These are phyloP conservation scores for Zootoca vivipara DNA, from an alignment of 2,113 vertebrate genomes.

Conservation along the genomic window DNA sequence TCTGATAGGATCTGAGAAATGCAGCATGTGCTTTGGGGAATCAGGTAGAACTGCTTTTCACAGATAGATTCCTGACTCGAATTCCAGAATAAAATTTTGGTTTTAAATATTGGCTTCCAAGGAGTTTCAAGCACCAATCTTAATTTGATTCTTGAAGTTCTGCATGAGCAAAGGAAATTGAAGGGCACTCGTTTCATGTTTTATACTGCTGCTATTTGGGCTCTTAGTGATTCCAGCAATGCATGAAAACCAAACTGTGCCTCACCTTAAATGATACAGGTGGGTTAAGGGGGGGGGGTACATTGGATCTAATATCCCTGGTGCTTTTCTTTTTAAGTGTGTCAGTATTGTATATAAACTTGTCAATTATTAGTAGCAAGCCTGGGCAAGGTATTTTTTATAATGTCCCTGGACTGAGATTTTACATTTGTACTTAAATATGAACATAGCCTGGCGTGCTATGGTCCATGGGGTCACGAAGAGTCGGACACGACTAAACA, in stretches of 20 bases:
- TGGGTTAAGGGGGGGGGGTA: too few species aligned
- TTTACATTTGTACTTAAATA: too few species aligned
- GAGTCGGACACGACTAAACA: too few species aligned
- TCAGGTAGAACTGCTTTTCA: slow-evolving; percentile 41
- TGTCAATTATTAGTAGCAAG: too few species aligned
- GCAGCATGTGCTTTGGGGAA: slow-evolving; percentile 34
- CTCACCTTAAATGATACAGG: background rate
- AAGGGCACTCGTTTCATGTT: slow-evolving; percentile 8
- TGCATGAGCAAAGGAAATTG: background rate
- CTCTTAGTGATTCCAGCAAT: slow-evolving; percentile 14
- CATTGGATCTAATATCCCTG: too few species aligned
- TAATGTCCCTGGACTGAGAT: too few species aligned
- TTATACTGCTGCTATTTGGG: background rate
- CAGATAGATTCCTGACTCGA: slow-evolving; percentile 57
- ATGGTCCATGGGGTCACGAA: too few species aligned
- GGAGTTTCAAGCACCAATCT: background rate
- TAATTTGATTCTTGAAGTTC: background rate
- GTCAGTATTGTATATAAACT: too few species aligned
- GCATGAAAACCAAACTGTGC: too few species aligned
- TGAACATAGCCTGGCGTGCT: too few species aligned
- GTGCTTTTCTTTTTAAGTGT: too few species aligned
- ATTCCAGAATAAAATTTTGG: slow-evolving; percentile 43
- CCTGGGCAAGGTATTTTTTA: too few species aligned
- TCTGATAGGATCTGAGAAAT: slow-evolving; percentile 59
- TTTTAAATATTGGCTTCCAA: background rate